Evolutionary conservation across 2,888 invertebrate species (phyloP), one percentile per base, ranked within the genome.

Genomic region (Heliconius aoede): DNA sequence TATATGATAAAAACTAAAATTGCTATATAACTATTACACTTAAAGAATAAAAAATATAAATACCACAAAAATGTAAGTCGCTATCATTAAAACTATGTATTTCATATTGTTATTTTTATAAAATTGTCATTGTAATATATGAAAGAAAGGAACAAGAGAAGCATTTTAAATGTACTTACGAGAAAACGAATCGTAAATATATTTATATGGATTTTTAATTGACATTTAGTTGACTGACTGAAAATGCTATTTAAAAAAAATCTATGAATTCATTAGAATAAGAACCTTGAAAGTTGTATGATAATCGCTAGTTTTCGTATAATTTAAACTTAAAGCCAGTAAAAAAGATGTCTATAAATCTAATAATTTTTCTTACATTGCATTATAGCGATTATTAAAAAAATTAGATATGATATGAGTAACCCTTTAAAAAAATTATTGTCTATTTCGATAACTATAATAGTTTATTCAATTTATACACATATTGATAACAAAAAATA

Each of bases 1-100:
- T 15, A 62, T 24, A 8, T 30, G 26, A 8, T 3, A 26, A 79
- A 84, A 85, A 80, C 80, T 75, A 40, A 46, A 30, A 46, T 40
- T 4, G 7, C 26, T 28, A 28, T 15, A 60, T 13, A 65, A 4
- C 55, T 58, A 13, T 71, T 32, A 24, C 7, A 13, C 21, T 5
- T 36, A 15, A 36, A 24, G n/a, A 36, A 64, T 26, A 15, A 60
- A 26, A 60, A 60, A 1, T 58, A n/a, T 58, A 11, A 24, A 58
- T 24, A 18, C 21, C 2, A 21, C 18, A 55, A 55, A 55, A 8
- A n/a, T 9, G 18, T n/a, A 11, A 4, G 1, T 3, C 4, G 3
- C 55, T 55, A 55, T 1, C n/a, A n/a, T 55, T 55, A 55, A 7
- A 46, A 21, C 3, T 21, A 8, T 40, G 11, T 40, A n/a, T 40